phyloP scores from a whole-genome alignment of 2,113 vertebrate species.

The Python bivittatus region DNA sequence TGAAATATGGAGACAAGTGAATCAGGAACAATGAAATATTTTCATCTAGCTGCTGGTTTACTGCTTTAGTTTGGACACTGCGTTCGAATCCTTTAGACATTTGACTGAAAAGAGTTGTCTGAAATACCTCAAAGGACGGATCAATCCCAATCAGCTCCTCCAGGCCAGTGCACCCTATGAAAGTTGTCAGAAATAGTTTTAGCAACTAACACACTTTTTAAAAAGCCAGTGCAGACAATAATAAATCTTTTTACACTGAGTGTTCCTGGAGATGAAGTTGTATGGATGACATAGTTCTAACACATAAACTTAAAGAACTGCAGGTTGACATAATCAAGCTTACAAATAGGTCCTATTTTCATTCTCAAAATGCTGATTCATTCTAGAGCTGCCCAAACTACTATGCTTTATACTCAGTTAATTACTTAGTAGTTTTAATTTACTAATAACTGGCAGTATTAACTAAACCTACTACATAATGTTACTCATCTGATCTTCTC shows the following conservation, averaged over 20 bases:
- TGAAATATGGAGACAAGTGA: slow-evolving; percentile 91
- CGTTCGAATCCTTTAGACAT: slow-evolving; percentile 85
- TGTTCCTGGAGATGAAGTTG: neutral
- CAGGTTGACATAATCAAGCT: neutral
- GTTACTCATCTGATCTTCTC: neutral
- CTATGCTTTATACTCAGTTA: neutral
- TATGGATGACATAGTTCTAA: neutral
- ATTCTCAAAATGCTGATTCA: neutral
- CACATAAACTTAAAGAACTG: neutral
- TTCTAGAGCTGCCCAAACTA: neutral
- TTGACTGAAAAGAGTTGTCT: slow-evolving; percentile 86
- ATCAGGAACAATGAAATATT: slow-evolving; percentile 86
- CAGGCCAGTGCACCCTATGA: slow-evolving; percentile 91
- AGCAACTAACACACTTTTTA: neutral
- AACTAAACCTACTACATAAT: neutral
- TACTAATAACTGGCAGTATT: neutral
- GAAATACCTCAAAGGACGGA: slow-evolving; percentile 84
- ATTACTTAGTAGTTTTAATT: neutral
- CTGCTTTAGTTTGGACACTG: slow-evolving; percentile 89
- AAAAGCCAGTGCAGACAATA: neutral
- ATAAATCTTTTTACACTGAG: neutral
- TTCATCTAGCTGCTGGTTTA: slow-evolving; percentile 87
- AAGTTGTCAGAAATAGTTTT: neutral
- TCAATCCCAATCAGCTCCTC: slow-evolving; percentile 93
- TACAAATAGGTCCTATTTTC: neutral